Evolutionary conservation across 2,888 invertebrate genomes (phyloP), one percentile per base, ranked within the genome.

Genomic region (Eupithecia abbreviata): DNA sequence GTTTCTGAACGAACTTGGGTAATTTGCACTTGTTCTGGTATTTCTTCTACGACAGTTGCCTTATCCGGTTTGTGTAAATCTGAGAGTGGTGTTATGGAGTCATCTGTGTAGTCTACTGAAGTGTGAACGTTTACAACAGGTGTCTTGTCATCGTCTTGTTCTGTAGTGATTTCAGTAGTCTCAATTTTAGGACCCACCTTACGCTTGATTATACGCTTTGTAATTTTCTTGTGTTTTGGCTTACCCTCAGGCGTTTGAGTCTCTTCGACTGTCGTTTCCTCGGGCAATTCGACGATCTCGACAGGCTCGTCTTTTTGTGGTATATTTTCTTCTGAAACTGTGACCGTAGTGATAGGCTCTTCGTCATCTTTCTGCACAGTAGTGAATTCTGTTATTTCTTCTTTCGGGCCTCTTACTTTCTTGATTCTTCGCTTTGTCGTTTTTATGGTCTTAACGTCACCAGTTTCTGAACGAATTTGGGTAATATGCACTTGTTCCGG

Each of bases 141-240:
- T 51, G 82, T 78, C 67, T 82, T 77, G 9, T 79, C 79, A n/a
- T 84, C 82, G 18, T 76, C 67, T 62, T 84, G 81, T 12, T 81
- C 77, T 0, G 84, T 83, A 2, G 79, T 82, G 4, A 84, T 85
- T 78, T 91, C 83, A 0, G 81, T 82, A 42, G 77, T 67, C 65
- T 83, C 80, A 10, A 79, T 65, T 42, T 79, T 80, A 0, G 79
- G 79, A 7, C 82, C 81, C 4, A 3, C 9, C 78, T 67, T 41
- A 41, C 43, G 82, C 65, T 80, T 77, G 67, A 73, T 51, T 30
- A 73, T 62, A 0, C 81, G 79, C 15, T 51, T 51, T 51, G 51
- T 51, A 15, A 15, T 15, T 51, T 66, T 85, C 83, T 18, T 84
- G 18, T 0, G 83, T 45, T 6, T 79, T 66, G 0, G 85, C 85